Evolutionary conservation across 2,888 invertebrate genomes (phyloP), one percentile per base, ranked within the genome.

Genomic region (Cataglyphis rosenhaueri): DNA sequence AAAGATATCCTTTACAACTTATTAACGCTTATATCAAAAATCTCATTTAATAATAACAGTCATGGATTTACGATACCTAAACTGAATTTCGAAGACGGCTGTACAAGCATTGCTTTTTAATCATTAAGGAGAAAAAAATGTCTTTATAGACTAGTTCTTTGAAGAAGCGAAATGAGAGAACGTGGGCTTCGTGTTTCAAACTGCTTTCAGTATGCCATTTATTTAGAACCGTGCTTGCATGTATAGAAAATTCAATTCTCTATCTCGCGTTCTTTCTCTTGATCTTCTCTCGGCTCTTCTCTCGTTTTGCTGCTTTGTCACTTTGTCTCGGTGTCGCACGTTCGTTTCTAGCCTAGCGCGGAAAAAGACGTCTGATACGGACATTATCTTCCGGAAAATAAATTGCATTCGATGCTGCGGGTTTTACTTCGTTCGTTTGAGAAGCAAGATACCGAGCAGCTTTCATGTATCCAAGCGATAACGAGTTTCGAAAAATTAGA

Each of bases 341-440:
- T 25, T 32, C 66, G 64, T 71, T 78, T 25, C 41, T 62, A n/a
- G 29, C 52, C 48, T 62, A 61, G 29, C 32, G 38, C 38, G 68
- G 52, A 84, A 82, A 66, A 64, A 84, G 84, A 84, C 68, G 84
- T 84, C 84, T 82, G 75, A 82, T 82, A 81, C 70, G 64, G 79
- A 83, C 83, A 83, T 81, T 83, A 83, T 83, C 81, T 83, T 71
- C 59, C 41, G 71, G 75, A 76, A 70, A 82, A 76, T 82, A 84
- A 84, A 84, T 84, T 84, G 75, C 82, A 75, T 75, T 82, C 81
- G 82, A 82, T 73, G 64, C 64, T 65, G 71, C 52, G 57, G 65
- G 62, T 68, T 52, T 55, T 41, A 70, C 62, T 55, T 64, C 32
- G 44, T 81, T 21, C 29, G 64, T 79, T 83, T 62, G 82, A 78